Base-by-base conservation (phyloP, 2,888 invertebrate genomes). In the Stramonita haemastoma region DNA sequence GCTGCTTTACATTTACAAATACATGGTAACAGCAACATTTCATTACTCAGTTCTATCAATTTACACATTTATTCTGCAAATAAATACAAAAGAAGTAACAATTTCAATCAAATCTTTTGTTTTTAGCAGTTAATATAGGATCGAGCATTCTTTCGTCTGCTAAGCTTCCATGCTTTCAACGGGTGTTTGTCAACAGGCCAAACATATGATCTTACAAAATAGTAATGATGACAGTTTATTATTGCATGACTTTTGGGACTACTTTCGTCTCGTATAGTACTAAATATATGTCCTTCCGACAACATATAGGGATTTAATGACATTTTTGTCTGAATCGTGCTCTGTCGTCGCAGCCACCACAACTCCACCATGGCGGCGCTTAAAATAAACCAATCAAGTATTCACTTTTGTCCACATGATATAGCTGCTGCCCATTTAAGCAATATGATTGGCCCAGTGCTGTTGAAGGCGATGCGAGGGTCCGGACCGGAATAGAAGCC, bases 101-200 rank as follows among this genome's bases (percentile, higher is more conserved):
- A 46, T 46, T 46, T 46, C 46, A 46, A 46, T 46, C 2, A 46
- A 46, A 46, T 46, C 46, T 46, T 46, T 46, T 46, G 46, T 46
- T 46, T 46, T 46, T 46, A 46, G 46, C 46, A 46, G 46, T 46
- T 46, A 46, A 5, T 46, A 46, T 8, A 46, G 46, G 46, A 46
- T 36, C 46, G 46, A 26, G 36, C 81, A 46, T 83, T 83, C 81
- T 83, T 83, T 83, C 81, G 81, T 83, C 81, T 83, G 81, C 81
- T 83, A 83, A 22, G 81, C 11, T 22, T 83, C 46, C 22, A 22
- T 13, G 81, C 36, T 83, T 46, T 5, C 46, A 83, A 83, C 81
- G 81, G 81, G 81, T 46, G 81, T 36, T 46, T 46, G 81, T 83
- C 36, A 83, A 83, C 81, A 83, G 13, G 81, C 36, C 26, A 29